phyloP scores from a whole-genome alignment of 2,797 vertebrate species.

The Hozukius guyotensis region DNA sequence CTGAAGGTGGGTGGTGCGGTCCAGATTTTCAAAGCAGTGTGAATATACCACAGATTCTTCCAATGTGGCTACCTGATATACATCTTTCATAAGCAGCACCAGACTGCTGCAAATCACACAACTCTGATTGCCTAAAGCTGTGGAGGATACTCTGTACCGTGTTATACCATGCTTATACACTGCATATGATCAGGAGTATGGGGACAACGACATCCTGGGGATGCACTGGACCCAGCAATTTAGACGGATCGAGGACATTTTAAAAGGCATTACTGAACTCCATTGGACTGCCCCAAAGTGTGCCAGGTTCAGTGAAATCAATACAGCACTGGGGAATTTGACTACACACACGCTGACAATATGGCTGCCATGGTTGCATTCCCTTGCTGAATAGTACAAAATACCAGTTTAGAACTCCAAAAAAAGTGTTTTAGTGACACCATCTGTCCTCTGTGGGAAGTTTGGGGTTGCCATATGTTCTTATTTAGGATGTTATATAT shows the following conservation, averaged over 20 bases:
- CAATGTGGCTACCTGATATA: background rate
- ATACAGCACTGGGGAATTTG: background rate
- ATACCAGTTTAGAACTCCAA: constrained; percentile 14
- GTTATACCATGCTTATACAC: background rate
- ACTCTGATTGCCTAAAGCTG: background rate
- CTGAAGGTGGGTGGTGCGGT: background rate
- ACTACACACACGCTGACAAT: constrained; percentile 6
- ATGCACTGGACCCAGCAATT: background rate
- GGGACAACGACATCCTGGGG: background rate
- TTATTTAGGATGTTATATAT: constrained; percentile 42
- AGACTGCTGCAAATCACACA: background rate
- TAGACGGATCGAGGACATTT: background rate
- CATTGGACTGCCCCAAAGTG: background rate
- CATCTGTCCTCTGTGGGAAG: constrained; percentile 45
- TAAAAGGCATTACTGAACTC: background rate
- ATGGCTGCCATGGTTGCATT: constrained; percentile 8
- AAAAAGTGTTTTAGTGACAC: constrained; percentile 28
- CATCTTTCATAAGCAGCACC: constrained; percentile 8
- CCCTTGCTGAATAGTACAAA: constrained; percentile 21
- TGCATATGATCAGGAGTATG: background rate
- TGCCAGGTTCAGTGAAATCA: constrained; percentile 16
- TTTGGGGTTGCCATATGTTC: constrained; percentile 40
- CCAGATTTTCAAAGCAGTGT: constrained; percentile 9
- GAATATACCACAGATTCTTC: background rate
- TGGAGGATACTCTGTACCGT: background rate